These are phyloP conservation scores for Mongoloraphidia duomilia DNA, from an alignment of 2,888 invertebrate species.

Conservation along the genomic window DNA sequence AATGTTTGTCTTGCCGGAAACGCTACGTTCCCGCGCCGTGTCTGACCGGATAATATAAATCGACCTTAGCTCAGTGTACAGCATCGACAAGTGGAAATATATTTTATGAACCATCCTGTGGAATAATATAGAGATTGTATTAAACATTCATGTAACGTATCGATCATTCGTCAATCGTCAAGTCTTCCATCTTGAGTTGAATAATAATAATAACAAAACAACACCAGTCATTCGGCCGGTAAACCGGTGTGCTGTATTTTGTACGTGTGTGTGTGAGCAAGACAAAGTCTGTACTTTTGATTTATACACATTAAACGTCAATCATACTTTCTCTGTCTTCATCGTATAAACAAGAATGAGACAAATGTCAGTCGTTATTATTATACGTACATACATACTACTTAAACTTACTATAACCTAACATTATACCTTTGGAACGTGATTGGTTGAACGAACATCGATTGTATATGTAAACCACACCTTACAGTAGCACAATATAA, in stretches of 20 bases:
- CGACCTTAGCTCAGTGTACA: too few species aligned
- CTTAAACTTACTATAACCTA: slow-evolving; percentile 20
- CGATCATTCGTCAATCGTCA: slow-evolving; percentile 29
- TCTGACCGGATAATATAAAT: too few species aligned
- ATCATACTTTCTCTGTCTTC: too few species aligned
- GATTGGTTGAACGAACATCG: slow-evolving; percentile 32
- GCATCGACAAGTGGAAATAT: too few species aligned
- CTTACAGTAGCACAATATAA: slow-evolving; percentile 10
- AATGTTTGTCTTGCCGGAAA: too few species aligned
- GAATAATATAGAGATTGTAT: too few species aligned
- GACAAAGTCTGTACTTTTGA: neutral
- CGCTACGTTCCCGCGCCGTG: too few species aligned
- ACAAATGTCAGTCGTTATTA: too few species aligned
- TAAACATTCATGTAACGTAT: slow-evolving; percentile 20
- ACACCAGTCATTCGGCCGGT: too few species aligned
- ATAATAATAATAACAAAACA: slow-evolving; percentile 19
- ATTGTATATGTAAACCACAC: slow-evolving; percentile 29
- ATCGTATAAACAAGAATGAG: too few species aligned
- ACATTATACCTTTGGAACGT: slow-evolving; percentile 28
- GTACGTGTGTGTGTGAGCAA: neutral
- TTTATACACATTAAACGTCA: slow-evolving; percentile 1
- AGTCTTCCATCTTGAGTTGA: slow-evolving; percentile 31
- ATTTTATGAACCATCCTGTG: too few species aligned
- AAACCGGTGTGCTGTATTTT: neutral
- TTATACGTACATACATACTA: too few species aligned